These are phyloP conservation scores for Dendrolimus houi DNA, from an alignment of 2,888 invertebrate species.

Conservation along the genomic window DNA sequence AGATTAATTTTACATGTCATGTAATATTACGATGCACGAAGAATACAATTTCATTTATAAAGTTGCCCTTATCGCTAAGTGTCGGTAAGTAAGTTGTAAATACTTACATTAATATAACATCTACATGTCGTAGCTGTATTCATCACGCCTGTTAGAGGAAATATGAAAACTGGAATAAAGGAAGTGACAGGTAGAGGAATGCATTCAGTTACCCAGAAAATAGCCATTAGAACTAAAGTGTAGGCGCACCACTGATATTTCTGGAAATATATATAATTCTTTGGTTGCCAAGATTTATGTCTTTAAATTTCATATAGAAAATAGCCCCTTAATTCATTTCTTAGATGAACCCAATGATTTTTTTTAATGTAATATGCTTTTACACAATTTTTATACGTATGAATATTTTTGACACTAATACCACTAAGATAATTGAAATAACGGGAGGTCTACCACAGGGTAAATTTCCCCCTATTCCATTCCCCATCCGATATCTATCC, in stretches of 20 bases:
- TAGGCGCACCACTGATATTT: slow-evolving; percentile 79
- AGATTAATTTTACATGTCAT: too few relatives aligned
- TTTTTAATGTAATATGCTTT: too few relatives aligned
- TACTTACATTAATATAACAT: slow-evolving; percentile 78
- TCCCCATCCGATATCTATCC: too few relatives aligned
- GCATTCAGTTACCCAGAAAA: slow-evolving; percentile 88
- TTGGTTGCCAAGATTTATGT: too few relatives aligned
- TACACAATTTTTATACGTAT: too few relatives aligned
- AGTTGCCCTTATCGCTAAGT: not conserved
- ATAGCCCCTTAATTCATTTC: not conserved
- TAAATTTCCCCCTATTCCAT: too few relatives aligned
- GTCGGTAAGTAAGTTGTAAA: not conserved
- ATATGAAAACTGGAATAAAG: slow-evolving; percentile 85
- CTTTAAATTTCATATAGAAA: not conserved
- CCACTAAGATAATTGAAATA: slow-evolving; percentile 2
- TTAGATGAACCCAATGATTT: not conserved
- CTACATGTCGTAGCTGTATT: slow-evolving; percentile 36
- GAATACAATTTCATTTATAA: too few relatives aligned
- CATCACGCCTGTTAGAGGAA: slow-evolving; percentile 85
- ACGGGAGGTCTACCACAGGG: not conserved
- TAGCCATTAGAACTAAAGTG: slow-evolving; percentile 83
- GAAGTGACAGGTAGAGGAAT: slow-evolving; percentile 86
- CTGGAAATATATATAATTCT: slow-evolving; percentile 23
- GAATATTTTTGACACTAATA: not conserved
- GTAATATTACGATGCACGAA: too few relatives aligned